phyloP scores from a whole-genome alignment of 2,888 invertebrate genomes.

The Deladenus siricidicola region DNA sequence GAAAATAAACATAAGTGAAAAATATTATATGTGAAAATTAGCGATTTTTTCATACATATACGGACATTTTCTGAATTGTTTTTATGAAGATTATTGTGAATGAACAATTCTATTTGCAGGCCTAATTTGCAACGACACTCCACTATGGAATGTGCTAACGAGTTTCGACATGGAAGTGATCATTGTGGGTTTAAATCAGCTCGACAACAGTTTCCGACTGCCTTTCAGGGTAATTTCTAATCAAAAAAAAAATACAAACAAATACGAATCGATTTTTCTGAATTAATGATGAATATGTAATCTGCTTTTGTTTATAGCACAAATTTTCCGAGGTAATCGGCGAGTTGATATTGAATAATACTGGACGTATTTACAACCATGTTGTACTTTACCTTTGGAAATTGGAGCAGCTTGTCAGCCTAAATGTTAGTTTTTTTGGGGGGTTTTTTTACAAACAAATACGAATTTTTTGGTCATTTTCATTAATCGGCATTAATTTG shows the following conservation, averaged over 20 bases:
- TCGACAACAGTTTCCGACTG: background rate
- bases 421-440: constrained; percentile 7
- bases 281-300: background rate
- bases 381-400: constrained; percentile 17
- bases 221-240: constrained; percentile 3
- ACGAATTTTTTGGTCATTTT: background rate
- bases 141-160: constrained; percentile 20
- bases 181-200: background rate
- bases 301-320: background rate
- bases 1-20: too few species aligned
- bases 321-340: constrained; percentile 15
- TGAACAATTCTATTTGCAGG: constrained; percentile 15
- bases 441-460: too few species aligned
- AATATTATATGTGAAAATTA: too few species aligned
- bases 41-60: too few species aligned
- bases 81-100: too few species aligned
- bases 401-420: constrained; percentile 19
- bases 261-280: background rate
- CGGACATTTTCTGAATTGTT: too few species aligned
- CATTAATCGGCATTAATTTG: background rate
- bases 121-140: constrained; percentile 6
- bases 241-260: too few species aligned
- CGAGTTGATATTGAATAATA: background rate
- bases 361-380: constrained; percentile 2
- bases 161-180: constrained; percentile 13